Percentiles rank a stretch among this genome's conserved stretches.
Evolutionary conservation across 2,888 invertebrate genomes (phyloP).

Genomic region (Ichneumon xanthorius): DNA sequence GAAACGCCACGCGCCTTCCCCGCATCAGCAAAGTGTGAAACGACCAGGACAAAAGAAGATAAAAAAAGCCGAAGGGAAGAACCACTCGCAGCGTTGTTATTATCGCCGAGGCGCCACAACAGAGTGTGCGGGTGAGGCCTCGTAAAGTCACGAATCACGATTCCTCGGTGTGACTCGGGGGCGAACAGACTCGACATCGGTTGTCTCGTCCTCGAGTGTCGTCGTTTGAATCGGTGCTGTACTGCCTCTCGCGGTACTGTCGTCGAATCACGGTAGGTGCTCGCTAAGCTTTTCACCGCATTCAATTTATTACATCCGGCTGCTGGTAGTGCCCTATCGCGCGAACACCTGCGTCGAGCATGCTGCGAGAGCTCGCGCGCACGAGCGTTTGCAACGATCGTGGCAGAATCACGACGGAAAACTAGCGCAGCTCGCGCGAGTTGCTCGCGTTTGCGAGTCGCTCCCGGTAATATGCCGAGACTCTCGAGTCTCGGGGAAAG

Average conservation of each 20-base stretch:
- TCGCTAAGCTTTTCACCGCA: constrained; percentile 74
- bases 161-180: constrained; percentile 52
- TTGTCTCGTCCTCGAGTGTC: constrained; percentile 38
- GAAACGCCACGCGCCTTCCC: constrained; percentile 33
- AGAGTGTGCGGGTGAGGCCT: constrained; percentile 53
- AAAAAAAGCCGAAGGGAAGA: neutral
- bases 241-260: constrained; percentile 68
- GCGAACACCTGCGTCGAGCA: constrained; percentile 74
- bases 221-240: constrained; percentile 45
- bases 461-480: constrained; percentile 10
- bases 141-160: constrained; percentile 73
- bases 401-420: constrained; percentile 65
- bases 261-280: constrained; percentile 76
- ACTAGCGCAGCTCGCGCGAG: constrained; percentile 52
- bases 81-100: constrained; percentile 42
- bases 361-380: constrained; percentile 27
- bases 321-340: constrained; percentile 61
- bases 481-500: constrained; percentile 20
- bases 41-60: constrained; percentile 7
- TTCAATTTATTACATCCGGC: constrained; percentile 79
- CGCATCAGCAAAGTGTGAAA: constrained; percentile 24
- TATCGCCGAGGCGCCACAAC: constrained; percentile 65
- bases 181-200: constrained; percentile 46
- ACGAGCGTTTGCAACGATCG: constrained; percentile 22
- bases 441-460: constrained; percentile 1